phyloP scores from a whole-genome alignment of 2,113 vertebrate genomes.

The Tragelaphus buxtoni region DNA sequence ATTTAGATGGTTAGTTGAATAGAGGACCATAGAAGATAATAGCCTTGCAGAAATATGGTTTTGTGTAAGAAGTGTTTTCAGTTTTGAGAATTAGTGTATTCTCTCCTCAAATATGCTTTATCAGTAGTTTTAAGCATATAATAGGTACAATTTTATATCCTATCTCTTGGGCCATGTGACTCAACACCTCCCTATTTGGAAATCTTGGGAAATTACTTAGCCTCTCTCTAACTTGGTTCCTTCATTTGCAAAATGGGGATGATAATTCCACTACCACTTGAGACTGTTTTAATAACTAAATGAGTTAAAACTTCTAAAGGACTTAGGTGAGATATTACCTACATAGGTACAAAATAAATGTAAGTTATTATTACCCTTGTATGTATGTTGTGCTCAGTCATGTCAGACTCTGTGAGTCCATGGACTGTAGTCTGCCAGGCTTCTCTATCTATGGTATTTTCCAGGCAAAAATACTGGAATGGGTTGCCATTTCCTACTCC shows the following conservation, averaged over 20 bases:
- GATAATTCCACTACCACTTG: neutral
- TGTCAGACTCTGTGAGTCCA: neutral
- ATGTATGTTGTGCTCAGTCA: neutral
- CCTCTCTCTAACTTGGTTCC: neutral
- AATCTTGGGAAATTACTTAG: conserved; percentile 15
- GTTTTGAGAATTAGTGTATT: conserved; percentile 6
- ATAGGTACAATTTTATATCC: neutral
- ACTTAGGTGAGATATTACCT: neutral
- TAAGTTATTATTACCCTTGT: neutral
- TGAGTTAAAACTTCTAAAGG: conserved; percentile 35
- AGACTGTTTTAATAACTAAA: neutral
- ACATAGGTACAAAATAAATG: neutral
- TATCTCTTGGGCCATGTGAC: neutral
- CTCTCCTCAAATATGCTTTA: neutral
- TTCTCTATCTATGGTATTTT: neutral
- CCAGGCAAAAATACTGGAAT: neutral
- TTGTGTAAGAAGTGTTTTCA: neutral
- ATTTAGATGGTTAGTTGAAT: neutral
- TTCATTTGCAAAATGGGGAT: conserved; percentile 10
- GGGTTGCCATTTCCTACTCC: neutral
- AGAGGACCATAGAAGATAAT: neutral
- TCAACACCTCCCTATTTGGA: neutral
- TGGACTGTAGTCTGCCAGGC: neutral
- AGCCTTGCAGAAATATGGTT: neutral
- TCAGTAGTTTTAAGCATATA: neutral